Conservation (phyloP, 2,888 invertebrate genomes). For the Serripes groenlandicus region DNA sequence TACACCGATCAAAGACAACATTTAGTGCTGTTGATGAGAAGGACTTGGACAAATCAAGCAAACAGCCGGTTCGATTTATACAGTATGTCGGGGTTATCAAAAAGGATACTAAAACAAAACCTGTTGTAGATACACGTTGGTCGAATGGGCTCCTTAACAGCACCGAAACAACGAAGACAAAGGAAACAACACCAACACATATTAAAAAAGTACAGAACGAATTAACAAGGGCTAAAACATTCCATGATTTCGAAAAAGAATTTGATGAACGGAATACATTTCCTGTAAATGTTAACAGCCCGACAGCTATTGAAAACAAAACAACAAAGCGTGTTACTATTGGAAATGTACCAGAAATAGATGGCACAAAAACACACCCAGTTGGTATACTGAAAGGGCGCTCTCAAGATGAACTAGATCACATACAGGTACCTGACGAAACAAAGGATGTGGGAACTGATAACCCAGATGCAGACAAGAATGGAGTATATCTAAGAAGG, state of each 20-base stretch:
- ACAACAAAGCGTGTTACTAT: not conserved
- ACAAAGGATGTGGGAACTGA: not conserved
- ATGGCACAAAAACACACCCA: not conserved
- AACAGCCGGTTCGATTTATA: constrained; percentile 7
- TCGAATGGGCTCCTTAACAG: not conserved
- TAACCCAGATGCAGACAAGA: not conserved
- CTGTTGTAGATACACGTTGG: constrained; percentile 9
- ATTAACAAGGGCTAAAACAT: constrained; percentile 4
- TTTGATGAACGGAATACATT: constrained; percentile 7
- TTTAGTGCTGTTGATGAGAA: not conserved
- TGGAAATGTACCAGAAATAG: not conserved
- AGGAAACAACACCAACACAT: not conserved
- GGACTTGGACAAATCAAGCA: not conserved
- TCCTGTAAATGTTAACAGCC: not conserved
- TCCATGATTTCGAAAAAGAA: constrained; percentile 22
- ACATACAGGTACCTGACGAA: not conserved
- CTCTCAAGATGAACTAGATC: constrained; percentile 8
- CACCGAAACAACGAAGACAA: not conserved
- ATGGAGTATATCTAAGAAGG: not conserved
- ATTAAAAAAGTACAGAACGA: constrained; percentile 6
- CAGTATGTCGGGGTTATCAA: constrained; percentile 19
- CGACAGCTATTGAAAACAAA: not conserved
- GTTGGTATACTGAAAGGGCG: not conserved
- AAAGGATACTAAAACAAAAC: constrained; percentile 20
- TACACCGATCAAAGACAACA: constrained; percentile 2